Conservation (phyloP, 2,797 vertebrate genomes). For the Gymnothorax reevesii region DNA sequence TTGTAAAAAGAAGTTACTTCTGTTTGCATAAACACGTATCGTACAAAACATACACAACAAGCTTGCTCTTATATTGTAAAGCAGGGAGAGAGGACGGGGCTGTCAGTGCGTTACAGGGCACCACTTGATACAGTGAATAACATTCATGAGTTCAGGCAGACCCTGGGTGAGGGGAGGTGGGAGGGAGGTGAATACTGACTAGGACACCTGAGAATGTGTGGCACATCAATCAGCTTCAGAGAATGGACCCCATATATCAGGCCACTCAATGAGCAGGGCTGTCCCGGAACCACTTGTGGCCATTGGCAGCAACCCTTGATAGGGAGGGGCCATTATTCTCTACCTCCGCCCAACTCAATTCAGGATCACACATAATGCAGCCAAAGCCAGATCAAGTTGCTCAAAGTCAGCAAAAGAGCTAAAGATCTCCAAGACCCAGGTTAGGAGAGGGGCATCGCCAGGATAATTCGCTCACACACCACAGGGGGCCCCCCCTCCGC, state of each 20-base stretch:
- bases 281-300: background rate
- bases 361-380: background rate
- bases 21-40: background rate
- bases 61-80: background rate
- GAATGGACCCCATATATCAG: background rate
- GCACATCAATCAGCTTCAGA: background rate
- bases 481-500: background rate
- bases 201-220: background rate
- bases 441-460: background rate
- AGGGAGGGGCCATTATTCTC: background rate
- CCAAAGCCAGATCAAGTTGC: background rate
- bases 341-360: background rate
- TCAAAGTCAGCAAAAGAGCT: background rate
- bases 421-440: background rate
- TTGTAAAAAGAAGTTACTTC: background rate
- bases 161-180: background rate
- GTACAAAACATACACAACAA: background rate
- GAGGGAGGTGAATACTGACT: background rate
- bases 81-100: background rate
- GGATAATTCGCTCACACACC: background rate
- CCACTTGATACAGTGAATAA: background rate
- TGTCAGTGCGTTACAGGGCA: background rate
- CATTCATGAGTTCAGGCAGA: conserved; percentile 5
- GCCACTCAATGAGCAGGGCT: background rate
- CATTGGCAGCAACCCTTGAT: background rate